Base-by-base conservation (phyloP, 1,140 invertebrate genomes). In the Euura lappo region DNA sequence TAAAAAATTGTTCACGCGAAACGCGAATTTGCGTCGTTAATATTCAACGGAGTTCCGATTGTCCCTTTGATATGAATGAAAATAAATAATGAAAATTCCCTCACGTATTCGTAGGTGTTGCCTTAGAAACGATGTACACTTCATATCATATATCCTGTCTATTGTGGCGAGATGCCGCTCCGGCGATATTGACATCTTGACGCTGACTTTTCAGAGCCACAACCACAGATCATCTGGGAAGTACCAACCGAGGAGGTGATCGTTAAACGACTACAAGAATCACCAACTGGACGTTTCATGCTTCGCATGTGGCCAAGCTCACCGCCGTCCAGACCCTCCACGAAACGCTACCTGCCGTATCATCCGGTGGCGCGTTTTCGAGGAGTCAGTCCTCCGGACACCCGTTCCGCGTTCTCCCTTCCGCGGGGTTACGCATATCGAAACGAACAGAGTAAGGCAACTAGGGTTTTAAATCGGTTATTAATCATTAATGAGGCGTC, bases 361-460 rank as follows among this genome's bases (percentile, higher is more conserved):
- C 51, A 60, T 60, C 51, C 51, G 51, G 51, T 60, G 51, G 51
- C 51, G 2, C 51, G 51, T 11, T 60, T 60, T 5, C 51, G 51
- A 60, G 51, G 51, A 60, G 51, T 60, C 51, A 60, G 51, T n/a
- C 51, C 51, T 60, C 51, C 51, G 51, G 51, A 60, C 13, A 60
- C 51, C 51, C 51, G 51, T 60, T 60, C 51, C 10, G 51, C 8
- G 13, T 60, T 60, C 13, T 60, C 51, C 2, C 8, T 6, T 11
- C 51, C 51, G 51, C 51, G 51, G 13, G 13, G 51, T 0, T n/a
- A 11, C 6, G 3, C 51, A 3, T 60, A 60, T 60, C 51, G 1
- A 60, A 60, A 60, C 51, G 13, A 60, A 60, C 51, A 60, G 13
- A 60, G 51, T 60, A 60, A 11, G 51, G 28, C 28, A 28, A 28